Base-by-base conservation (phyloP, 1,140 invertebrate genomes). In the Sesamia nonagrioides region DNA sequence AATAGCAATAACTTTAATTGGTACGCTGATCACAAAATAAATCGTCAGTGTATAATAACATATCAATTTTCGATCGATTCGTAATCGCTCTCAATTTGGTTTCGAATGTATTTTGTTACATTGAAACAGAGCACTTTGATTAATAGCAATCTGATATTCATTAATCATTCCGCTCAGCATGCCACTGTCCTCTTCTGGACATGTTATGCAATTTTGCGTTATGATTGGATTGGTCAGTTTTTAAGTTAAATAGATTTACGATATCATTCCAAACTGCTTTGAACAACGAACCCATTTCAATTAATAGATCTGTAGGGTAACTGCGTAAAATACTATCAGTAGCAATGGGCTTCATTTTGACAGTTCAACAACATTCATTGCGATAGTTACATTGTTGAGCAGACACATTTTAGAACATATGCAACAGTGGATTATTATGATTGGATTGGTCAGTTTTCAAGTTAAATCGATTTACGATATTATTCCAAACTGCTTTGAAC, bases 1-100 rank as follows among this genome's bases (percentile, higher is more conserved):
- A 68, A 68, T 68, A 50, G 21, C 63, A 68, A 33, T 68, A 68
- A 68, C 33, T 68, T 68, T 27, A 68, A 68, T 68, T 68, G 42
- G 42, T 33, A 40, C 45, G 13, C 13, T 68, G 63, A 68, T 68
- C 42, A 68, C 63, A 50, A 68, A 68, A 68, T 68, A 68, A 68
- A 68, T 50, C 45, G 63, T 15, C 63, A 68, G 18, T 50, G 13
- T 68, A 68, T 68, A 48, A 50, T 33, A 50, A 45, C 42, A 50
- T 68, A 68, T 68, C 63, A 45, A 50, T 48, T 68, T 68, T 68
- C 63, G 48, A 68, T 68, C 63, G 33, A 50, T 68, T 48, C 63
- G 63, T 50, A 68, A 68, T 68, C 45, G 50, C 18, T 68, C 63
- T 50, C 21, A 48, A 50, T 68, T 68, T 48, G 40, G 40, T 48